Evolutionary conservation across 1,140 invertebrate species (phyloP), one percentile per base, ranked within the genome.

Genomic region (Agrypnia vestita): DNA sequence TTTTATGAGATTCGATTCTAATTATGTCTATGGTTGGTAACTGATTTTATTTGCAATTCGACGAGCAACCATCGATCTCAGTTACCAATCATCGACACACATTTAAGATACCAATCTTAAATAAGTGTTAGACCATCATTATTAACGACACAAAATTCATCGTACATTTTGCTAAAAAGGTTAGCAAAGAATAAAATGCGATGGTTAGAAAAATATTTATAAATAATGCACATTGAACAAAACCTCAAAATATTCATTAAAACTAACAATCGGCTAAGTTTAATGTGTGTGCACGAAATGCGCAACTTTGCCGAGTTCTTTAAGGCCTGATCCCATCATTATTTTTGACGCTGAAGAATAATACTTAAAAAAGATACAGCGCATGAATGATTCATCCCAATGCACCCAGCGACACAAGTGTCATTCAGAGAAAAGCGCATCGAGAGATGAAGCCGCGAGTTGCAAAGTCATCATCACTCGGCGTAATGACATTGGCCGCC

Each of bases 401-500:
- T n/a, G n/a, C n/a, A n/a, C n/a, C n/a, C n/a, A n/a, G n/a, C 9
- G 13, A n/a, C 19, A 47, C 9, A 56, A 80, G 79, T 80, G 73
- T 80, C 59, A 75, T 53, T 64, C 61, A 78, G 76, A 56, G 13
- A 78, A 78, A 78, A 78, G 76, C 76, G 72, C 79, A 76, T 71
- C 59, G 25, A 43, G 71, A 56, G 21, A 13, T 51, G 69, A 19
- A 46, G 71, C n/a, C 49, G 67, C 19, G 44, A 53, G 59, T 46
- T 47, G 79, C 73, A 17, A 71, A 67, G 71, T 79, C 78, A 79
- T 79, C 72, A 49, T 61, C 53, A 49, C 19, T 59, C 49, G 61
- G 13, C 46, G 21, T 80, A 80, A 80, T 80, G 79, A 80, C 73
- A 76, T 76, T 69, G 79, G 79, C 61, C 47, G 79, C 71, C 67